A percentile compares a stretch with the other conserved stretches of the same genome.
These are phyloP conservation scores for Drosophila testacea DNA, from an alignment of 2,888 invertebrate genomes.

Conservation along the genomic window DNA sequence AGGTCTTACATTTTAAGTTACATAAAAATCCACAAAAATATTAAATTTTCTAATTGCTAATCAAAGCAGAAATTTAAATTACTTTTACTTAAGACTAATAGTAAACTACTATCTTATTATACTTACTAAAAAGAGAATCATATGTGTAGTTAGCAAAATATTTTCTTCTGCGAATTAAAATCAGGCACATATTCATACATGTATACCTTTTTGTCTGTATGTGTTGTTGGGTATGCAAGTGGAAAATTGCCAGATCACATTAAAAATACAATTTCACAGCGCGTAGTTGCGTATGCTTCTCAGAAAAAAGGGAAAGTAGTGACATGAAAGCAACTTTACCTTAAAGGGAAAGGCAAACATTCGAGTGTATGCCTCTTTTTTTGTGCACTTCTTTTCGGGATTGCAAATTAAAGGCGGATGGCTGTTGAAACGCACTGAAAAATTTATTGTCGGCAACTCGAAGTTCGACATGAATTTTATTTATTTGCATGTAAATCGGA, in stretches of 20 bases:
- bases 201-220: neutral
- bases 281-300: conserved; percentile 37
- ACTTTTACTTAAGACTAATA: too few species aligned
- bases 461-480: conserved; percentile 82
- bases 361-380: neutral
- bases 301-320: conserved; percentile 3
- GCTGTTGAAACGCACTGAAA: conserved; percentile 72
- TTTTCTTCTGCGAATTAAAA: neutral
- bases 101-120: too few species aligned
- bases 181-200: conserved; percentile 12
- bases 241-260: conserved; percentile 65
- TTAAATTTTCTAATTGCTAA: too few species aligned
- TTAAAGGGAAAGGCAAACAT: neutral
- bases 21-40: too few species aligned
- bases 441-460: conserved; percentile 80
- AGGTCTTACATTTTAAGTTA: too few species aligned
- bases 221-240: conserved; percentile 22
- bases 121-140: too few species aligned
- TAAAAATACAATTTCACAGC: conserved; percentile 72
- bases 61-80: too few species aligned
- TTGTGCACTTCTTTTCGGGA: conserved; percentile 21
- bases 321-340: conserved; percentile 20
- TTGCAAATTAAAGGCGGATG: conserved; percentile 2
- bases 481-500: conserved; percentile 84
- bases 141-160: too few species aligned